A percentile compares a stretch with the other conserved stretches of the same genome.
phyloP scores from a whole-genome alignment of 2,888 invertebrate species.

The Scaptomyza polygonia region DNA sequence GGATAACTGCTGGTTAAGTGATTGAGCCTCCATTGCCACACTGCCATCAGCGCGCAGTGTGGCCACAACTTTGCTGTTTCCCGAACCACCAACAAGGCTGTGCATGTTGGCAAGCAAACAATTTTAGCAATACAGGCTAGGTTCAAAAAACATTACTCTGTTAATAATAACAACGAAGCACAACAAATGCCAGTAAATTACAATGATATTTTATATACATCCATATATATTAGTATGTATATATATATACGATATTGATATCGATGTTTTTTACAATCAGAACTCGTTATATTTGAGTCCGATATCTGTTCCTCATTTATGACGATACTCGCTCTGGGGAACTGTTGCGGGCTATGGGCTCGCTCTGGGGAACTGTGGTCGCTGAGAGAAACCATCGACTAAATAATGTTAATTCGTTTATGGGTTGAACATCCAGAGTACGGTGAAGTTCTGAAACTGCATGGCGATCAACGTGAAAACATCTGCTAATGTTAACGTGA shows the following conservation, averaged over 20 bases:
- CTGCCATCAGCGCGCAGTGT: conserved; percentile 81
- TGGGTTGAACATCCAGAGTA: no score
- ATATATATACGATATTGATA: conserved; percentile 48
- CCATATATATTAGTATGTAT: no score
- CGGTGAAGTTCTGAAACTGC: no score
- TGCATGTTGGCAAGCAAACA: conserved; percentile 66
- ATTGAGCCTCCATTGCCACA: conserved; percentile 74
- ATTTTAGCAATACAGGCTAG: conserved; percentile 41
- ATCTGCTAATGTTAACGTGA: not conserved
- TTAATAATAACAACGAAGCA: conserved; percentile 35
- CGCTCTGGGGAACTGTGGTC: no score
- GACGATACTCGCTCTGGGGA: no score
- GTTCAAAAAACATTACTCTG: conserved; percentile 48
- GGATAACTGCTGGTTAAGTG: conserved; percentile 61
- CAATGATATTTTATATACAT: conserved; percentile 46
- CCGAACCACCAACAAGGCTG: conserved; percentile 56
- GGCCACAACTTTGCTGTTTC: conserved; percentile 79
- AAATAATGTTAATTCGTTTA: no score
- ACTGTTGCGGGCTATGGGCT: no score
- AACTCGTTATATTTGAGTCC: not conserved
- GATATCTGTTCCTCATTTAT: not conserved
- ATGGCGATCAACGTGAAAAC: no score
- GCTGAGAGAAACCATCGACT: no score
- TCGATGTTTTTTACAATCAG: conserved; percentile 22
- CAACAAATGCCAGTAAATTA: conserved; percentile 54